Percentiles rank a stretch among this genome's conserved stretches.
Evolutionary conservation across 37 sponge, comb jelly and placozoan species (phyloP).

Genomic region (Aplysina aerophoba): DNA sequence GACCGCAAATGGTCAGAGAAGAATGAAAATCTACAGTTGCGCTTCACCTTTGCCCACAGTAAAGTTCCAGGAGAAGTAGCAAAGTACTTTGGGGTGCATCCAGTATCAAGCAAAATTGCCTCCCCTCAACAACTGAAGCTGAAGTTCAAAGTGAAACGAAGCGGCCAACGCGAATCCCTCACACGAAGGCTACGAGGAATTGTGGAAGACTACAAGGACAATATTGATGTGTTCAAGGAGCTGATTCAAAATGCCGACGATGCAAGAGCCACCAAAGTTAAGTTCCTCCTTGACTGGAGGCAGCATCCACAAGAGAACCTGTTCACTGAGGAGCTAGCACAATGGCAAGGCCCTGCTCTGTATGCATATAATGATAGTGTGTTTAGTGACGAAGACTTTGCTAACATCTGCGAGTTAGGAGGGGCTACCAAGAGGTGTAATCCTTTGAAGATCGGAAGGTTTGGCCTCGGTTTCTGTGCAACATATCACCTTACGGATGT

Average conservation of each 20-base stretch:
- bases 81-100: constrained; percentile 53
- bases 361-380: constrained; percentile 71
- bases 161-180: constrained; percentile 57
- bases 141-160: constrained; percentile 4
- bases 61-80: constrained; percentile 34
- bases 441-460: constrained; percentile 77
- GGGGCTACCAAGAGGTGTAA: constrained; percentile 70
- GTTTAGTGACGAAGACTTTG: constrained; percentile 78
- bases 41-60: constrained; percentile 48
- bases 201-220: constrained; percentile 63
- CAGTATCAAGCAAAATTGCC: constrained; percentile 54
- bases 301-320: constrained; percentile 48
- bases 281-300: constrained; percentile 82
- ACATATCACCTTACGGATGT: constrained; percentile 81
- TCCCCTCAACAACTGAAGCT: constrained; percentile 47
- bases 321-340: constrained; percentile 53
- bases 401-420: constrained; percentile 71
- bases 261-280: constrained; percentile 77
- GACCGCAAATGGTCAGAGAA: constrained; percentile 2
- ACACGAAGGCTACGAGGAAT: constrained; percentile 67
- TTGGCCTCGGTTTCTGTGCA: constrained; percentile 86
- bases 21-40: background rate
- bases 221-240: constrained; percentile 85
- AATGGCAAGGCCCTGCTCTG: constrained; percentile 90
- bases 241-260: constrained; percentile 92